A percentile compares a stretch with the other conserved stretches of the same genome.
Conservation (phyloP, 2,113 vertebrate species). For the Tragelaphus strepsiceros region DNA sequence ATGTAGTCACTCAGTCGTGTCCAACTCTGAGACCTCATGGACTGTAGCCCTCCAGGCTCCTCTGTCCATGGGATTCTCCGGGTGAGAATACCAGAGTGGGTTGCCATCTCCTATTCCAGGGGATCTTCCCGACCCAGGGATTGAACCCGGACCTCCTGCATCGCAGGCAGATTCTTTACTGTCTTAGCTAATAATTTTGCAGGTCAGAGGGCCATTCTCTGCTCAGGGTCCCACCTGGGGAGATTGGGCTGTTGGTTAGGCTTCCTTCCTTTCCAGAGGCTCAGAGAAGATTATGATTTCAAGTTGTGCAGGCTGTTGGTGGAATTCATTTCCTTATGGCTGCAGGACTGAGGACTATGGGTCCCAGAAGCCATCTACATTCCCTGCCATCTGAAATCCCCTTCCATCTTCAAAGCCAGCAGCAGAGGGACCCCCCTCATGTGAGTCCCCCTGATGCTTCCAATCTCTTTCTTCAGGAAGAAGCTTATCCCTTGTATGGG, state of each 20-base stretch:
- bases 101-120: not conserved
- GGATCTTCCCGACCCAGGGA: not conserved
- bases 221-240: not conserved
- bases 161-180: not conserved
- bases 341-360: not conserved
- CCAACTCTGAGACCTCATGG: not conserved
- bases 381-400: not conserved
- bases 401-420: not conserved
- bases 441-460: too few species aligned
- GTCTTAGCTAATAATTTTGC: not conserved
- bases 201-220: not conserved
- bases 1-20: not conserved
- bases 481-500: rapidly evolving
- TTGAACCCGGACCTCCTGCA: not conserved
- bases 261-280: not conserved
- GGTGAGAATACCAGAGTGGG: not conserved
- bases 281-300: not conserved
- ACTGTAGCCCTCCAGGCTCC: not conserved
- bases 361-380: not conserved
- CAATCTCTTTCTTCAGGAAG: not conserved
- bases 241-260: too few species aligned
- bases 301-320: not conserved
- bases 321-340: not conserved
- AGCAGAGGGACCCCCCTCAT: not conserved
- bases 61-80: not conserved